A percentile compares a stretch with the other conserved stretches of the same genome.
phyloP scores from a whole-genome alignment of 2,113 vertebrate genomes.

The Circaetus cinerascens region DNA sequence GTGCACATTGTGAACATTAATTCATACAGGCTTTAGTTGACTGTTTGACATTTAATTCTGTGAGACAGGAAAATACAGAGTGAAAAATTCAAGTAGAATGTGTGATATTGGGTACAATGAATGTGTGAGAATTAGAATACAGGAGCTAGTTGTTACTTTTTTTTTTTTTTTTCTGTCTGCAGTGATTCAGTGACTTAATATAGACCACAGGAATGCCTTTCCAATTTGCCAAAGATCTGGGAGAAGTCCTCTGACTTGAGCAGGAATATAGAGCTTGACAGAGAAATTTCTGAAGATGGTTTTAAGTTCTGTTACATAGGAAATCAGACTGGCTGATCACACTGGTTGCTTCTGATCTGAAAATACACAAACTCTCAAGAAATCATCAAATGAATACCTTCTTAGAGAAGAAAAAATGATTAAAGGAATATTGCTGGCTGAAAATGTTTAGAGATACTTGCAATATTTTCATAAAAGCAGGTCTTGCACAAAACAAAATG shows the following conservation, averaged over 20 bases:
- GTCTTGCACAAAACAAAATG: neutral
- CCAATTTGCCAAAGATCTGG: neutral
- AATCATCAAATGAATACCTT: neutral
- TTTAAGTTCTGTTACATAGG: neutral
- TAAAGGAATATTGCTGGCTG: neutral
- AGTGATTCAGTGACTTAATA: neutral
- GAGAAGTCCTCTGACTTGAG: neutral
- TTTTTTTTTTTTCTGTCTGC: neutral
- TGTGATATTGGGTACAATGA: neutral
- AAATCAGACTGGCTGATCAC: neutral
- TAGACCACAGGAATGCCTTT: constrained; percentile 27
- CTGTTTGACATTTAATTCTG: neutral
- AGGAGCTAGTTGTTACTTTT: neutral
- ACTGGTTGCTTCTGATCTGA: neutral
- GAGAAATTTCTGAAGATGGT: neutral
- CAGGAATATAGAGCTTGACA: neutral
- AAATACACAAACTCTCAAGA: neutral
- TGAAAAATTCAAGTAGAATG: neutral
- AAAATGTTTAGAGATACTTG: neutral
- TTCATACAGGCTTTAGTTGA: neutral
- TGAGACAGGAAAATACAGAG: neutral
- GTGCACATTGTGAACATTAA: neutral
- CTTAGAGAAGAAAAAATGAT: neutral
- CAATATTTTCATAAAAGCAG: neutral
- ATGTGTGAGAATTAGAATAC: neutral